Evolutionary conservation across 2,797 vertebrate species (phyloP), one percentile per base, ranked within the genome.

Genomic region (Rhodeus uyekii): DNA sequence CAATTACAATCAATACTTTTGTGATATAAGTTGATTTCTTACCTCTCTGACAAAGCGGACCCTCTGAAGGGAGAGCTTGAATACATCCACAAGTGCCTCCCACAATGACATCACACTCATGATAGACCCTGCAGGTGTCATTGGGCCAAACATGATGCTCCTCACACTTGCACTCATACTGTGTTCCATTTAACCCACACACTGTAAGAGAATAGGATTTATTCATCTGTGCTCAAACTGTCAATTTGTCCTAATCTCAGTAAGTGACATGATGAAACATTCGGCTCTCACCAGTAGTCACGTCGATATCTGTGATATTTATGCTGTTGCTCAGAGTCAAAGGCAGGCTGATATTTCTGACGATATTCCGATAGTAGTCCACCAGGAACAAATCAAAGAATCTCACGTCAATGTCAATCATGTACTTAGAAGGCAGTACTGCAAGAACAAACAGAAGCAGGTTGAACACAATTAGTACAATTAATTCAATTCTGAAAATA

Each of bases 71-170:
- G 58, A 91, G 27, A 81, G 84, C 60, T 53, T 80, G 91, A 44
- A 87, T 78, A 80, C 94, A 95, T 39, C 76, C 38, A 60, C 96
- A 96, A 0, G 53, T 71, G 19, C 72, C 44, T 38, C n/a, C 42
- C 0, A 60, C 5, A 53, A 75, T 29, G 34, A 60, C 86, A 38
- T 86, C 75, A 85, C 92, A 92, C 61, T 38, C 48, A 27, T 84
- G 74, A 67, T 89, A 87, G 29, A 46, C 78, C 18, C 16, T 55
- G 67, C 84, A 85, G 61, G 71, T 74, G 60, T 82, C 75, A 85
- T 10, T 78, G 61, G 84, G 38, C 84, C 84, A 85, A 36, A 78
- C 76, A 72, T 65, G 81, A 46, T 77, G 12, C 58, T 76, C 36
- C 65, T 86, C 81, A 80, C 84, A 86, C n/a, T 79, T 76, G 61